These are phyloP conservation scores for Tenthredo mesomela DNA, from an alignment of 2,888 invertebrate species.

Conservation along the genomic window DNA sequence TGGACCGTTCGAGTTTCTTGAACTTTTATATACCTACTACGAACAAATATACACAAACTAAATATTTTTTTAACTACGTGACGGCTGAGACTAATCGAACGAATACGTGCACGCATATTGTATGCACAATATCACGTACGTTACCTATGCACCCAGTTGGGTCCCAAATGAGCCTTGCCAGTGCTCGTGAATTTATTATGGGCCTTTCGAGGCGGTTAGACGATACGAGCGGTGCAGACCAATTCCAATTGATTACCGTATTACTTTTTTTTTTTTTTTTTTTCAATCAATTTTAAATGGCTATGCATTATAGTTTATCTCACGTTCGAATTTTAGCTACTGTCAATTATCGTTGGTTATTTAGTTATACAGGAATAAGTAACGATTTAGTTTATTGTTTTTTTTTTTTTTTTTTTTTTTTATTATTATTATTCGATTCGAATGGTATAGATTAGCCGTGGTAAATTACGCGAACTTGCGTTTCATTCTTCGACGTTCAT, in stretches of 20 bases:
- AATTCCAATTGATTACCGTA: background rate
- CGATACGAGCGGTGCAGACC: background rate
- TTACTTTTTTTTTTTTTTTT: background rate
- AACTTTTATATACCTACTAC: background rate
- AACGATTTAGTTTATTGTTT: background rate
- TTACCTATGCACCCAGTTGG: slow-evolving; percentile 29
- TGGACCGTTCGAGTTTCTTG: slow-evolving; percentile 34
- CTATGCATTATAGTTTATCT: background rate
- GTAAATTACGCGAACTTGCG: background rate
- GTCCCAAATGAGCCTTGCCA: slow-evolving; percentile 27
- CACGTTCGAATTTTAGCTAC: background rate
- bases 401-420: background rate
- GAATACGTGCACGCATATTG: slow-evolving; percentile 25
- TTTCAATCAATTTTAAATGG: background rate
- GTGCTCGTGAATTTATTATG: slow-evolving; percentile 14
- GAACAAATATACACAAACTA: background rate
- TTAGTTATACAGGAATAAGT: background rate
- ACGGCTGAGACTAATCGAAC: slow-evolving; percentile 33
- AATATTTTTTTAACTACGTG: background rate
- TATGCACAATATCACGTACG: slow-evolving; percentile 30
- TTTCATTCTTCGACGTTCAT: background rate
- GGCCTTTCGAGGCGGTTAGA: background rate
- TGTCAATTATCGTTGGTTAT: background rate
- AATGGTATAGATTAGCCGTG: slow-evolving; percentile 8
- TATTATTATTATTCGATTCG: background rate